phyloP scores from a whole-genome alignment of 92 coral and sea anemone species.

The Metridium senile region DNA sequence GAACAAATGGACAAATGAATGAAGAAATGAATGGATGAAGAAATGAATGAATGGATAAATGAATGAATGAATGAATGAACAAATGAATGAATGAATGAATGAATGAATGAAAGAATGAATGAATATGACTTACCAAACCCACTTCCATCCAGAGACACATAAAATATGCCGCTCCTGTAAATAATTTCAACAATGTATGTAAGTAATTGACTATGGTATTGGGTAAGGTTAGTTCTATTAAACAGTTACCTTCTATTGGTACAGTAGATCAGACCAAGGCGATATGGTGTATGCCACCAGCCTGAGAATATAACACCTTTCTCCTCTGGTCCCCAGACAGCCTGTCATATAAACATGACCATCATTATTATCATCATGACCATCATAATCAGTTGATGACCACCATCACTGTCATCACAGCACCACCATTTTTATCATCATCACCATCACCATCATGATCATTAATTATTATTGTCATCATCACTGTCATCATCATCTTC shows the following conservation, averaged over 20 bases:
- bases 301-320: conserved; percentile 81
- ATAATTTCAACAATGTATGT: too few relatives aligned
- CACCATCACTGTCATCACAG: too few relatives aligned
- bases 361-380: neutral
- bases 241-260: conserved; percentile 91
- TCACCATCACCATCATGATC: too few relatives aligned
- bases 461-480: too few relatives aligned
- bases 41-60: neutral
- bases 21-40: neutral
- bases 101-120: neutral
- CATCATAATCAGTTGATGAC: too few relatives aligned
- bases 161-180: conserved; percentile 65
- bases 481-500: too few relatives aligned
- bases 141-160: conserved; percentile 65
- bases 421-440: too few relatives aligned
- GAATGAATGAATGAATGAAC: neutral
- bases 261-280: conserved; percentile 80
- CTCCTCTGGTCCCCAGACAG: conserved; percentile 82
- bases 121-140: conserved; percentile 44
- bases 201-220: too few relatives aligned
- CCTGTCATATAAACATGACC: conserved; percentile 32
- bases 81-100: neutral
- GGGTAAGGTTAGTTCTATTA: too few relatives aligned
- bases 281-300: conserved; percentile 81
- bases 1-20: conserved; percentile 3